phyloP scores from a whole-genome alignment of 2,888 invertebrate species.

The Alloscopus bannaensis region DNA sequence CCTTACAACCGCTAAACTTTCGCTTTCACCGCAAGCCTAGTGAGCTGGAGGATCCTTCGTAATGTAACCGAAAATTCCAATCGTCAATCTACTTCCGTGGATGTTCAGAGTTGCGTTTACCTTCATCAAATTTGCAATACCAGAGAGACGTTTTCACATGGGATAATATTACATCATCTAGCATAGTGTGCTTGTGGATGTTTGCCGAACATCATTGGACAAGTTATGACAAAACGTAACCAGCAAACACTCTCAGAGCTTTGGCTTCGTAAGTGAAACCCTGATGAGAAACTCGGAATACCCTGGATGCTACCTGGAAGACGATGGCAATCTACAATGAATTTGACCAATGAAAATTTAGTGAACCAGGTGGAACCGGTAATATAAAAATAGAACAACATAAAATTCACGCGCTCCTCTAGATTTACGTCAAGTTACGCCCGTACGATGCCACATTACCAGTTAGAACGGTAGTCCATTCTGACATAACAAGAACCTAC shows the following conservation, averaged over 20 bases:
- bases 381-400: slow-evolving; percentile 19
- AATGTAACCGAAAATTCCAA: too few relatives aligned
- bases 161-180: too few relatives aligned
- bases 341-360: slow-evolving; percentile 2
- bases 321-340: too few relatives aligned
- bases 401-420: background rate
- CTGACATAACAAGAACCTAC: background rate
- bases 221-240: background rate
- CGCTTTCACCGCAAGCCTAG: too few relatives aligned
- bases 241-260: background rate
- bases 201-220: background rate
- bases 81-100: too few relatives aligned
- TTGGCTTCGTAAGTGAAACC: background rate
- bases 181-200: too few relatives aligned
- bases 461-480: background rate
- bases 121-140: too few relatives aligned
- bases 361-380: slow-evolving; percentile 16
- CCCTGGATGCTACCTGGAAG: too few relatives aligned
- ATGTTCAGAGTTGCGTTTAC: too few relatives aligned
- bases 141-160: too few relatives aligned
- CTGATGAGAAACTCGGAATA: background rate
- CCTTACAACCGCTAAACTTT: too few relatives aligned
- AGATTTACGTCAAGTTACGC: background rate
- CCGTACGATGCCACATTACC: background rate
- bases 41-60: too few relatives aligned